Evolutionary conservation across 2,797 vertebrate genomes (phyloP), one percentile per base, ranked within the genome.

Genomic region (Gephyroberyx darwinii): DNA sequence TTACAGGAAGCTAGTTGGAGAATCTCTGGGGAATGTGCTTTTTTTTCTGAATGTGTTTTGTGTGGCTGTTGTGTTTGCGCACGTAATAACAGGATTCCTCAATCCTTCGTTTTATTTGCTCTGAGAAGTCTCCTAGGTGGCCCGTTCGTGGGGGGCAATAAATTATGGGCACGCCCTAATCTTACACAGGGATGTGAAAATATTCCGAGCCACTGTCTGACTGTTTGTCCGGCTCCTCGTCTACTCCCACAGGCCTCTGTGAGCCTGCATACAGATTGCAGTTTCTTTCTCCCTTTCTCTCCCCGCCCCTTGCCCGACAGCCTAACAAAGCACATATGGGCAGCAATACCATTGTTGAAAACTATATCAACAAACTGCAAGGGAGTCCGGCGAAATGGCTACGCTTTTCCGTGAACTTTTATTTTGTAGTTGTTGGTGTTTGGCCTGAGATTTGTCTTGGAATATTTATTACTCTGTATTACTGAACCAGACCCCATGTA

Each of bases 191-290:
- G 57, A 75, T 73, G 69, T 77, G 64, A 76, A 73, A 22, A 82
- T 80, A 83, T 89, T 87, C 82, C 62, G 1, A 19, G 58, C 50
- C 65, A 48, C 57, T 4, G 84, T 67, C 79, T 74, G 85, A 78
- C 71, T 91, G 86, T 91, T 90, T 92, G 90, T 87, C 85, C 86
- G 83, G 75, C 72, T 66, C 77, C 66, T 59, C 54, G 66, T 62
- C 59, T 53, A 62, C 62, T 84, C 86, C 77, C 76, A 59, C 63
- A 59, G 79, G 87, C 47, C 75, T 81, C 82, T 90, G 88, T 92
- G 93, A 89, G 92, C 63, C 71, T 89, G 92, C 93, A 94, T 93
- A 92, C 87, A 90, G 87, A 92, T 92, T 76, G 81, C 71, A 65
- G 37, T 85, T 82, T 84, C 63, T 69, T 70, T 74, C 70, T 73